Conservation (phyloP, 2,888 invertebrate species). For the Nysson spinosus region DNA sequence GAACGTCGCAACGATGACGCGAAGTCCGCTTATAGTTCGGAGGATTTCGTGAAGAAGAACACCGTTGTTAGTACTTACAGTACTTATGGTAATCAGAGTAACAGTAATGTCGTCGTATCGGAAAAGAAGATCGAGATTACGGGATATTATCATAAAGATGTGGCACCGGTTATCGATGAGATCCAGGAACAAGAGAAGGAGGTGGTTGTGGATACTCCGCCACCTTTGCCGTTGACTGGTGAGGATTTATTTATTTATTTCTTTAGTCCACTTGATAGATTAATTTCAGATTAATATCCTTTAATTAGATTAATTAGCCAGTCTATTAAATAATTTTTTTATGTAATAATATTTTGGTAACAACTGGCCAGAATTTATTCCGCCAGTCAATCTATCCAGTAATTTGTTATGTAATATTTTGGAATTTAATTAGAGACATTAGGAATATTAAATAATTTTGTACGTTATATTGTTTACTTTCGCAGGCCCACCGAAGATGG, state of each 20-base stretch:
- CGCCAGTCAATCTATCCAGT: too few relatives aligned
- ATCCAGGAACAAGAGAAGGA: conserved; percentile 32
- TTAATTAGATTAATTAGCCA: too few relatives aligned
- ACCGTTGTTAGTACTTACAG: conserved; percentile 36
- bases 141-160: conserved; percentile 62
- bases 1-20: conserved; percentile 10
- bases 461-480: background rate
- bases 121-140: conserved; percentile 69
- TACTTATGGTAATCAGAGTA: conserved; percentile 38
- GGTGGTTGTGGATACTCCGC: conserved; percentile 57
- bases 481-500: conserved; percentile 68
- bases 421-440: too few relatives aligned
- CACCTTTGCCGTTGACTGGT: conserved; percentile 73
- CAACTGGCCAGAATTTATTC: too few relatives aligned
- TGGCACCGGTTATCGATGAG: conserved; percentile 27
- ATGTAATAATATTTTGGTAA: too few relatives aligned
- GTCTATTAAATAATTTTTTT: too few relatives aligned
- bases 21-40: conserved; percentile 24
- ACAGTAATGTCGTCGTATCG: conserved; percentile 49
- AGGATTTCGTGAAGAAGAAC: conserved; percentile 35
- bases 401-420: too few relatives aligned
- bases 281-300: too few relatives aligned
- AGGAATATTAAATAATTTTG: background rate
- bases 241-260: background rate
- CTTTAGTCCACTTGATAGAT: background rate